Evolutionary conservation across 2,888 invertebrate species (phyloP), one percentile per base, ranked within the genome.

Genomic region (Eristalis intricaria): DNA sequence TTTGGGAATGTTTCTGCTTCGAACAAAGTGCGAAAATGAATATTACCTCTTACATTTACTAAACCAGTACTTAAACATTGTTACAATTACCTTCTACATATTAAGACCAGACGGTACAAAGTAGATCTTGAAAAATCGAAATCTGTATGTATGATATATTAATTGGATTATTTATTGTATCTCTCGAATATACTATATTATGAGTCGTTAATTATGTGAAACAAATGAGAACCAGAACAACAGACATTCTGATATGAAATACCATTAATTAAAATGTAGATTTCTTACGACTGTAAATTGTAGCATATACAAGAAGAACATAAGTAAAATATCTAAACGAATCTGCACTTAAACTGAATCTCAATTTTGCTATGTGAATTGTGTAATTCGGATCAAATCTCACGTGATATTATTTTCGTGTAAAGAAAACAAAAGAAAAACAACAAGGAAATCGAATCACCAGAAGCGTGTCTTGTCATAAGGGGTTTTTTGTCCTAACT

Each of bases 391-490:
- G 26, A 19, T 40, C 13, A 71, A 71, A 71, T 70, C 15, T 65
- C 23, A 64, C 50, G 68, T 81, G 69, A 81, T 75, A 75, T 43
- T n/a, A 26, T 40, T 56, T 65, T 69, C 19, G 19, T 40, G 10
- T 13, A 75, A 61, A 76, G 35, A 35, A 50, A 50, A 26, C 26
- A 22, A 19, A 15, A n/a, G n/a, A n/a, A 32, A 43, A 63, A 13
- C 50, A 50, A 5, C 50, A 50, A 50, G 50, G 13, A 56, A 63
- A 50, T 70, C n/a, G 11, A 84, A 85, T 82, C 77, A 82, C 77
- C 81, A 85, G 50, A 58, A 60, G 64, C 69, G 82, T 86, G 82
- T 82, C 82, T 86, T 86, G 66, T 78, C 35, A 11, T 65, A 40
- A 70, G 50, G 69, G 61, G n/a, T 63, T 70, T 19, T 64, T 50